Percentiles rank a stretch among this genome's conserved stretches.
These are phyloP conservation scores for Macrosiphum euphorbiae DNA, from an alignment of 2,888 invertebrate genomes.

Conservation along the genomic window DNA sequence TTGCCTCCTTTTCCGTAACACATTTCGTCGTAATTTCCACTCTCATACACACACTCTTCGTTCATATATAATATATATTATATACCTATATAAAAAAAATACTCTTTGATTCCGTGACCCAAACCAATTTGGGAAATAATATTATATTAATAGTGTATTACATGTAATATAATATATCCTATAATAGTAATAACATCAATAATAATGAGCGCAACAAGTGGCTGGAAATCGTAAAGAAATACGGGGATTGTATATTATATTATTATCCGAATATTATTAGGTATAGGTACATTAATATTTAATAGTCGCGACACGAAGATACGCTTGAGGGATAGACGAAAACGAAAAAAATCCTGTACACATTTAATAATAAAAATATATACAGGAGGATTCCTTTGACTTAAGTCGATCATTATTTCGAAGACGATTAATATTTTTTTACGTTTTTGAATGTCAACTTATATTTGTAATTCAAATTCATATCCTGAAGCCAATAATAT, in stretches of 20 bases:
- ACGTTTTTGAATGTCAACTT: too few relatives aligned
- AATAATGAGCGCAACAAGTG: background rate
- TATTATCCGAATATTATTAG: background rate
- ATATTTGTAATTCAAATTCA: background rate
- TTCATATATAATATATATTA: background rate
- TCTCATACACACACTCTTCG: background rate
- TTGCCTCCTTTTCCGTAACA: background rate
- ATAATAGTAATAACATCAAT: background rate
- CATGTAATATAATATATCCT: background rate
- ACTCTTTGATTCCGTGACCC: background rate
- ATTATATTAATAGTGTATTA: background rate
- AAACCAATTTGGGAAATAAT: conserved; percentile 5
- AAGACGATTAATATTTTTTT: background rate
- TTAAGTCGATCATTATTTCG: background rate
- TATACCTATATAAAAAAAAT: background rate
- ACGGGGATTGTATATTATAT: background rate
- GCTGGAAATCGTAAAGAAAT: background rate
- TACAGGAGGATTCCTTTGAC: background rate
- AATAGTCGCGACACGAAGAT: conserved; percentile 39
- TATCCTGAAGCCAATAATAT: background rate
- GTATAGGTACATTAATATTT: background rate
- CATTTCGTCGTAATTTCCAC: background rate
- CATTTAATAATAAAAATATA: background rate
- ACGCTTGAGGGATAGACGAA: background rate
- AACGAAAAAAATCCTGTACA: background rate